Conservation (phyloP, 2,888 invertebrate species). For the Campoletis raptor region DNA sequence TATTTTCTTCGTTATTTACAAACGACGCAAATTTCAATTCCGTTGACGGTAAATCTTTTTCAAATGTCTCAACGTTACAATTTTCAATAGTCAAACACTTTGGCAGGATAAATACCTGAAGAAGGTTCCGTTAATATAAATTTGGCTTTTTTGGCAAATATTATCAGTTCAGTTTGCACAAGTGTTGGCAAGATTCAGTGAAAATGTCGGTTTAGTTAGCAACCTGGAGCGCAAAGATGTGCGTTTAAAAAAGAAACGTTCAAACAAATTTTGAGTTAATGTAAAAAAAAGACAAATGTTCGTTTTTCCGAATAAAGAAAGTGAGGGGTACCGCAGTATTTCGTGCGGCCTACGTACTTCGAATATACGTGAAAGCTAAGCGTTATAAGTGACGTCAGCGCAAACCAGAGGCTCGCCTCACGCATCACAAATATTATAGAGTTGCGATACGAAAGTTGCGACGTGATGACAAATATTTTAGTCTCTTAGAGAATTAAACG, state of each 20-base stretch:
- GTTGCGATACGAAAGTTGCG: neutral
- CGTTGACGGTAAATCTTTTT: too few relatives aligned
- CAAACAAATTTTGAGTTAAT: neutral
- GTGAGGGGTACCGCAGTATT: neutral
- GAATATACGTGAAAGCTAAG: conserved; percentile 39
- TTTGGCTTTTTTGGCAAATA: neutral
- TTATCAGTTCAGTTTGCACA: too few relatives aligned
- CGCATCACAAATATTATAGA: neutral
- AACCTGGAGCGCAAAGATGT: neutral
- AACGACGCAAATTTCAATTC: too few relatives aligned
- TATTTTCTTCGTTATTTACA: too few relatives aligned
- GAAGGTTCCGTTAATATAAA: neutral
- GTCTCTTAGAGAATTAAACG: neutral
- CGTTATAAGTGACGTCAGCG: conserved; percentile 52
- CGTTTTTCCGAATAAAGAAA: neutral
- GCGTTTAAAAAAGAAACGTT: neutral
- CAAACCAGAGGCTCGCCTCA: neutral
- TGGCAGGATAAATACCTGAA: neutral
- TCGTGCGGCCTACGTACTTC: neutral
- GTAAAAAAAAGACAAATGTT: neutral
- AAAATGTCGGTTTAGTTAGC: neutral
- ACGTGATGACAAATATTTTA: neutral
- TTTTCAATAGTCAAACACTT: neutral
- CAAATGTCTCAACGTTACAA: neutral
- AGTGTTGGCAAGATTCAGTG: neutral